These are phyloP conservation scores for Oncopodura yosiiana DNA, from an alignment of 1,140 invertebrate genomes.

Conservation along the genomic window DNA sequence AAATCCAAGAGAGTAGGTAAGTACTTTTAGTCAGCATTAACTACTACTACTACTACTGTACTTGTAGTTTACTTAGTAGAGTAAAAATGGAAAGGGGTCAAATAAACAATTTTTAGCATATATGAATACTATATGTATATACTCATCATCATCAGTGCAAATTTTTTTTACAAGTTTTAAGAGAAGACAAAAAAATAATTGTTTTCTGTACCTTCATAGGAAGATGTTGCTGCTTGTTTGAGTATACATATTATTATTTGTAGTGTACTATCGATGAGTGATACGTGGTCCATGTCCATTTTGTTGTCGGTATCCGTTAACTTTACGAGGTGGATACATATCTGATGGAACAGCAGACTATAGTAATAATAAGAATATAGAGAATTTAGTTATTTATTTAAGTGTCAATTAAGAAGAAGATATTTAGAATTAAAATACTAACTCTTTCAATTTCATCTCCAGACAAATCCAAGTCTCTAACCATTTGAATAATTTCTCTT, in stretches of 20 bases:
- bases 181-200: not conserved
- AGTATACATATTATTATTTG: too few relatives aligned
- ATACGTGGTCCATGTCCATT: slow-evolving; percentile 32
- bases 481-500: slow-evolving; percentile 80
- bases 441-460: slow-evolving; percentile 63
- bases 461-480: slow-evolving; percentile 71
- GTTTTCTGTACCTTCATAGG: not conserved
- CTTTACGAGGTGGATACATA: slow-evolving; percentile 29
- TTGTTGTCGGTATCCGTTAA: slow-evolving; percentile 27
- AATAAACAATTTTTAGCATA: not conserved
- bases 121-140: not conserved
- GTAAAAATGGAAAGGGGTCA: not conserved
- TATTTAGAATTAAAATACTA: too few relatives aligned
- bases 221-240: too few relatives aligned
- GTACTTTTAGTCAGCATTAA: too few relatives aligned
- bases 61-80: too few relatives aligned
- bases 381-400: too few relatives aligned
- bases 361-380: too few relatives aligned
- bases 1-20: too few relatives aligned
- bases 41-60: too few relatives aligned
- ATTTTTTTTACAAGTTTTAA: not conserved
- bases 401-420: too few relatives aligned
- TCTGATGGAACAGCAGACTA: slow-evolving; percentile 31
- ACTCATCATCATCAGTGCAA: not conserved
- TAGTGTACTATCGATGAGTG: too few relatives aligned